phyloP scores from a whole-genome alignment of 64 coral and sea anemone genomes.

The Montipora efflorescens region DNA sequence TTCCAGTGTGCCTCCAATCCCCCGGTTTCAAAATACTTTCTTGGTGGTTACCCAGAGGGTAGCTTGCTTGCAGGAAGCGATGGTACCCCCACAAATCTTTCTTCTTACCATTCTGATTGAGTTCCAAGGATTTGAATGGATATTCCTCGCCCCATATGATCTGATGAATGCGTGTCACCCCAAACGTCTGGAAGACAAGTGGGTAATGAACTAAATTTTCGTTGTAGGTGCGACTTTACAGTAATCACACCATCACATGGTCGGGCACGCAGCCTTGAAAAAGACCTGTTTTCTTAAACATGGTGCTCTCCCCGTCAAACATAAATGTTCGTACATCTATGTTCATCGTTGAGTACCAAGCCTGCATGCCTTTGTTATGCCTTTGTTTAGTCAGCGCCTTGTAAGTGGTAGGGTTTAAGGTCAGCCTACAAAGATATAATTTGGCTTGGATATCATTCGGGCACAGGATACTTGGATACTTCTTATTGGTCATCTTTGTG shows the following conservation, averaged over 20 bases:
- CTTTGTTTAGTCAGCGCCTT: background rate
- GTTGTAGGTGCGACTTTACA: too few species aligned
- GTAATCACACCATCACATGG: too few species aligned
- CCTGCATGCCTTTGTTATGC: background rate
- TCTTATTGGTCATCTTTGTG: background rate
- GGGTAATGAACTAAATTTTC: background rate
- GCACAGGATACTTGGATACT: background rate
- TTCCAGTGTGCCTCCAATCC: constrained; percentile 19
- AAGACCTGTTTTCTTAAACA: background rate
- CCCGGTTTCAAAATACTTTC: constrained; percentile 8
- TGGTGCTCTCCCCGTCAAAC: background rate
- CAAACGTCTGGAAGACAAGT: constrained; percentile 37
- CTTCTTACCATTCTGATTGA: background rate
- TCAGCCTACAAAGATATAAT: background rate
- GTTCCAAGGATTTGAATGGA: constrained; percentile 37
- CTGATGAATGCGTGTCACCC: constrained; percentile 29
- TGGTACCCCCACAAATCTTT: constrained; percentile 36
- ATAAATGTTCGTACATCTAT: constrained; percentile 33
- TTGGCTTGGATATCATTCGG: background rate
- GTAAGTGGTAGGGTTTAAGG: background rate
- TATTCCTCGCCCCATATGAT: constrained; percentile 19
- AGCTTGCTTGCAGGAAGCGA: constrained; percentile 51
- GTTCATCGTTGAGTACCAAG: background rate
- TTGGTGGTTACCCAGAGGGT: background rate
- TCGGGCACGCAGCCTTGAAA: too few species aligned